Conservation (phyloP, 2,888 invertebrate genomes). For the Micropterix aruncella region DNA sequence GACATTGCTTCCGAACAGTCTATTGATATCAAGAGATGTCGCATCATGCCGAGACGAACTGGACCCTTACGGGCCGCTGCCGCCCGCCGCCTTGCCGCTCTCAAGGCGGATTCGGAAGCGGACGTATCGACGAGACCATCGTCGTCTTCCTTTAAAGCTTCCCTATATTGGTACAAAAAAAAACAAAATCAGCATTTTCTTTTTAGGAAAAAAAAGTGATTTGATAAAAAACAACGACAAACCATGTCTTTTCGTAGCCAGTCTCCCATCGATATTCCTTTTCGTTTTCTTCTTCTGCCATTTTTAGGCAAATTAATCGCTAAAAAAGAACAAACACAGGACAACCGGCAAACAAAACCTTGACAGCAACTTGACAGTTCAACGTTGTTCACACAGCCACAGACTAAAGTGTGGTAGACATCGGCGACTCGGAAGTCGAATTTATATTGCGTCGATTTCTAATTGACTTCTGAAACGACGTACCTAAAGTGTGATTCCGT, state of each 20-base stretch:
- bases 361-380: no score
- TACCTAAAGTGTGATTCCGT: no score
- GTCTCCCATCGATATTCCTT: slow-evolving; percentile 93
- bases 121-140: slow-evolving; percentile 83
- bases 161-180: slow-evolving; percentile 45
- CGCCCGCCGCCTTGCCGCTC: slow-evolving; percentile 74
- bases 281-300: slow-evolving; percentile 71
- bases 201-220: no score
- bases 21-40: slow-evolving; percentile 81
- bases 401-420: no score
- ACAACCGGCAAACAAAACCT: no score
- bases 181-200: no score
- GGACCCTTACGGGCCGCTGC: slow-evolving; percentile 58
- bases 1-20: slow-evolving; percentile 94
- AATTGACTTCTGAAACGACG: no score
- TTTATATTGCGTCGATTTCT: no score
- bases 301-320: slow-evolving; percentile 16
- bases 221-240: slow-evolving; percentile 15
- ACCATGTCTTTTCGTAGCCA: slow-evolving; percentile 92
- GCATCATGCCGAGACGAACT: slow-evolving; percentile 94
- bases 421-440: no score
- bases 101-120: slow-evolving; percentile 82
- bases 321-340: no score
- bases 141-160: slow-evolving; percentile 92
- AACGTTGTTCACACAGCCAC: no score